Evolutionary conservation across 2,888 invertebrate species (phyloP).

Genomic region (Tenthredo mesomela): DNA sequence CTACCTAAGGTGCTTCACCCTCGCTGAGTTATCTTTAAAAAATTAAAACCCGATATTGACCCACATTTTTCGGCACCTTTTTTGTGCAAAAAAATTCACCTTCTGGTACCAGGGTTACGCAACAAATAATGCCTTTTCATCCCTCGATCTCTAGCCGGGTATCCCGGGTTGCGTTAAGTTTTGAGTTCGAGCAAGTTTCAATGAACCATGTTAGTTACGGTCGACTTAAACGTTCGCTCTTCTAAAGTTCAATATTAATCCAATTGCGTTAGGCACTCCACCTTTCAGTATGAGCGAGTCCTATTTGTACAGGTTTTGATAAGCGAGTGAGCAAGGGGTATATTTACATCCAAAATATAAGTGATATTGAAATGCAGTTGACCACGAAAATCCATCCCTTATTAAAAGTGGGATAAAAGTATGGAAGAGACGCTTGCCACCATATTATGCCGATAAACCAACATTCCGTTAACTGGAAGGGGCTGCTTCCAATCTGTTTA

Average conservation of each 20-base stretch:
- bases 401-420: background rate
- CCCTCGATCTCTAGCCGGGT: constrained; percentile 2
- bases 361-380: background rate
- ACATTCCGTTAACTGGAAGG: background rate
- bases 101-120: background rate
- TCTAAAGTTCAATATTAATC: constrained; percentile 17
- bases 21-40: background rate
- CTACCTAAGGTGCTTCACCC: background rate
- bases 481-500: background rate
- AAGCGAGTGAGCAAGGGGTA: background rate
- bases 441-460: background rate
- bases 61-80: background rate
- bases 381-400: background rate
- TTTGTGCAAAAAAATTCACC: background rate
- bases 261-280: constrained; percentile 4
- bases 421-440: background rate
- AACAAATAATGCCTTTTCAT: background rate
- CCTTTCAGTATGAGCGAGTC: background rate
- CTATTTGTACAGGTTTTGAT: background rate
- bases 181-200: background rate
- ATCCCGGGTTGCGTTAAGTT: background rate
- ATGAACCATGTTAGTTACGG: constrained; percentile 22
- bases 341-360: background rate
- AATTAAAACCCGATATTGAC: background rate
- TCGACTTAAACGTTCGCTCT: background rate